phyloP scores from a whole-genome alignment of 1,140 invertebrate genomes.

The Euura lappo region DNA sequence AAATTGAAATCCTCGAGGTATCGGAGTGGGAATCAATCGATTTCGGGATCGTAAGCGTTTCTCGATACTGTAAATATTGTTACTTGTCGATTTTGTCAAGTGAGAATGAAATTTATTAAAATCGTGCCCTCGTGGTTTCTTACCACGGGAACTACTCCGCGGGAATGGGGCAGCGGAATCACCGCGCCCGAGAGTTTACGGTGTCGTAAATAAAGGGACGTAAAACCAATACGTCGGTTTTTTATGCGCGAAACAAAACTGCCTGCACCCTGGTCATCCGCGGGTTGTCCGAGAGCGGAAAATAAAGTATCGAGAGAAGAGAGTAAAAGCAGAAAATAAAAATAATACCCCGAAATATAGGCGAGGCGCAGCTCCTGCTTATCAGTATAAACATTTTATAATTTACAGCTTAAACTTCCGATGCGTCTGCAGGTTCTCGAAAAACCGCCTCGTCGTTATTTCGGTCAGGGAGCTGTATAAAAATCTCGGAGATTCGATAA shows the following conservation, averaged over 20 bases:
- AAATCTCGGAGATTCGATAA: too few species aligned
- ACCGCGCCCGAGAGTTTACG: constrained; percentile 38
- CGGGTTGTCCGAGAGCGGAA: constrained; percentile 31
- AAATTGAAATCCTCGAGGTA: too few species aligned
- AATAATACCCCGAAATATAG: not conserved
- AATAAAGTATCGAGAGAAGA: constrained; percentile 8
- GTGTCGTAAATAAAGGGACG: constrained; percentile 51
- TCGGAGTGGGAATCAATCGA: too few species aligned
- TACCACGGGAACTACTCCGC: constrained; percentile 16
- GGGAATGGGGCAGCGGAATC: too few species aligned
- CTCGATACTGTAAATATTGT: constrained; percentile 11
- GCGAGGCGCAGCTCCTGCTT: too few species aligned
- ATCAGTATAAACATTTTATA: too few species aligned
- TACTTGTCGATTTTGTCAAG: constrained; percentile 16
- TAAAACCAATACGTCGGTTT: constrained; percentile 49
- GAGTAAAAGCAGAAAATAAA: constrained; percentile 14
- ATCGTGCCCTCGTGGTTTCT: not conserved
- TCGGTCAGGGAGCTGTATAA: too few species aligned
- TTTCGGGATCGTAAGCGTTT: too few species aligned
- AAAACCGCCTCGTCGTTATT: too few species aligned
- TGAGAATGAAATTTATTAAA: constrained; percentile 14
- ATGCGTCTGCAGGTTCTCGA: too few species aligned
- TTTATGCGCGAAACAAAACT: constrained; percentile 28
- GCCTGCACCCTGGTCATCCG: constrained; percentile 11
- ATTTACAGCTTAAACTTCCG: too few species aligned